Base-by-base conservation (phyloP, 1,140 invertebrate genomes). In the Augochlora pura region DNA sequence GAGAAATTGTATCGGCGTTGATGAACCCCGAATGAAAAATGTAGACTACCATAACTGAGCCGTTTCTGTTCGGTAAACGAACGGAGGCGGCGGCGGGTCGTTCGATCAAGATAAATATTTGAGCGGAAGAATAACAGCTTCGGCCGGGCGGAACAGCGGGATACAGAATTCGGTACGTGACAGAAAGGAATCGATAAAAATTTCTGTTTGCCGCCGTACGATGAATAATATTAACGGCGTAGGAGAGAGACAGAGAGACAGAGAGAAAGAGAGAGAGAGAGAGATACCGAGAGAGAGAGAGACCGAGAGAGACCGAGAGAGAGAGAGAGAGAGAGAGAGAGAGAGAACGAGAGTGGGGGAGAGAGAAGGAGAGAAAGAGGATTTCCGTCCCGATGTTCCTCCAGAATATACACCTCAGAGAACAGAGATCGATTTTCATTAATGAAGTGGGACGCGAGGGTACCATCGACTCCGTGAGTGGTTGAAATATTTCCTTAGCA, bases 391-490 rank as follows among this genome's bases (percentile, higher is more conserved):
- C 39, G 16, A 25, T 16, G 60, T 66, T 63, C 66, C 79, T 46
- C 27, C 67, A 49, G 54, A 59, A 84, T 73, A 60, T 62, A 57
- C 63, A 62, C 16, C 32, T 25, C 25, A 60, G 52, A 54, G 49
- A 62, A 42, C 67, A 64, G 64, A 68, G 32, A 75, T 80, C 67
- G 68, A 82, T 85, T 80, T 80, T 64, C 59, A 77, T 81, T 77
- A 73, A 77, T 69, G 67, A 75, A 84, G 65, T 71, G 67, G 25
- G 49, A 72, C 21, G 74, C 21, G 74, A 72, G 38, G 65, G 54
- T 42, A 72, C 46, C 32, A 65, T 80, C 80, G 57, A 71, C 60
- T 32, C 42, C 62, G 57, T 32, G 49, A 76, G 57, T 64, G 32
- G 46, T 9, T 65, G 42, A 83, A 65, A 65, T 82, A 66, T 73